phyloP scores from a whole-genome alignment of 37 sponge, comb jelly and placozoan species.

The Lycopodina hypogea region DNA sequence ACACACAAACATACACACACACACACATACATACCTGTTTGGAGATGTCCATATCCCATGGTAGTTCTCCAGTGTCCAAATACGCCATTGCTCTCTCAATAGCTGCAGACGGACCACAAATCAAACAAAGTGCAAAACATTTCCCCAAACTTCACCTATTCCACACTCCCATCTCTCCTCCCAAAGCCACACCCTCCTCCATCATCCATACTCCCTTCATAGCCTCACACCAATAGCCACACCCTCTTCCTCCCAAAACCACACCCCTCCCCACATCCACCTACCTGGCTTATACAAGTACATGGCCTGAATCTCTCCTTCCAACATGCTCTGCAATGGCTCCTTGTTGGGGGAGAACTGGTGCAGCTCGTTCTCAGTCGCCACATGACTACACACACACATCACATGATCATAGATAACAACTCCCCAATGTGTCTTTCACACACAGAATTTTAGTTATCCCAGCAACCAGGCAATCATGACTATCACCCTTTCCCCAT shows the following conservation, averaged over 20 bases:
- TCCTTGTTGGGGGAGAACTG: constrained; percentile 66
- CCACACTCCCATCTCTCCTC: too few relatives aligned
- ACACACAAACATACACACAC: too few relatives aligned
- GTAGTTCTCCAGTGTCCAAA: constrained; percentile 77
- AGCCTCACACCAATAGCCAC: not conserved
- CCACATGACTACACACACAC: constrained; percentile 47
- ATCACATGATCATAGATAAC: not conserved
- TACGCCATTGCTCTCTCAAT: constrained; percentile 82
- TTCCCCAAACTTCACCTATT: too few relatives aligned
- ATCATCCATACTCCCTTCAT: too few relatives aligned
- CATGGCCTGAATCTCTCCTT: constrained; percentile 69
- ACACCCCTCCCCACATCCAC: not conserved
- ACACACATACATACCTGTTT: not conserved
- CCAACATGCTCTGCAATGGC: constrained; percentile 63
- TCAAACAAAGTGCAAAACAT: not conserved
- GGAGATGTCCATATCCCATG: constrained; percentile 85
- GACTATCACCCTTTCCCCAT: too few relatives aligned
- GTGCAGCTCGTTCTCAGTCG: constrained; percentile 55
- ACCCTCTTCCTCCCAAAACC: too few relatives aligned
- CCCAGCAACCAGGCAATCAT: too few relatives aligned
- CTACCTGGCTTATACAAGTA: constrained; percentile 65
- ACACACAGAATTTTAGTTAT: not conserved
- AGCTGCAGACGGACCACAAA: too few relatives aligned
- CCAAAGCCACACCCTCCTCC: too few relatives aligned
- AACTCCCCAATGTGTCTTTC: not conserved